Conservation (phyloP, 2,797 vertebrate genomes). For the Kryptolebias ocellatus region DNA sequence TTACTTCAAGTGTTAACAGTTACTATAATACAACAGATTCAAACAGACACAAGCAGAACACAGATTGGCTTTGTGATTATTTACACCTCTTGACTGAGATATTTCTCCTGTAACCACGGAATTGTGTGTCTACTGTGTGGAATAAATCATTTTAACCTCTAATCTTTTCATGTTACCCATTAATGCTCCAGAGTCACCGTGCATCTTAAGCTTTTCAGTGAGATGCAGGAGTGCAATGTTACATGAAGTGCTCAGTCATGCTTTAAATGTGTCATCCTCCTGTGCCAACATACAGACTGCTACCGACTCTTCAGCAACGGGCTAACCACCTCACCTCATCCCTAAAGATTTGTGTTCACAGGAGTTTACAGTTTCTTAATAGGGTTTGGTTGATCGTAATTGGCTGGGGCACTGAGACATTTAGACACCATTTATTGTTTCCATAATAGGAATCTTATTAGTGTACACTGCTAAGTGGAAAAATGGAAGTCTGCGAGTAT, state of each 20-base stretch:
- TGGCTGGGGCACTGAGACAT: slow-evolving; percentile 43
- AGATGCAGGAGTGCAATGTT: slow-evolving; percentile 62
- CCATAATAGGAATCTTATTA: slow-evolving; percentile 53
- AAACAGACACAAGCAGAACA: background rate
- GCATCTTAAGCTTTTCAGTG: slow-evolving; percentile 45
- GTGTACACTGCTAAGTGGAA: slow-evolving; percentile 30
- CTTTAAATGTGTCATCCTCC: slow-evolving; percentile 66
- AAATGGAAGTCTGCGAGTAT: slow-evolving; percentile 15
- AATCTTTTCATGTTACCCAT: slow-evolving; percentile 32
- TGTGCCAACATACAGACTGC: slow-evolving; percentile 38
- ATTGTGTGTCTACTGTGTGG: background rate
- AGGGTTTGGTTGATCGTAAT: slow-evolving; percentile 56
- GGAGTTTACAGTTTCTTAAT: slow-evolving; percentile 56
- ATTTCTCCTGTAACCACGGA: slow-evolving; percentile 3
- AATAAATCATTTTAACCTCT: slow-evolving; percentile 28
- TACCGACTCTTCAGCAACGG: slow-evolving; percentile 44
- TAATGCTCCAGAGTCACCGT: slow-evolving; percentile 33
- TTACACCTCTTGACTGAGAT: background rate
- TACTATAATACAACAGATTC: slow-evolving; percentile 2
- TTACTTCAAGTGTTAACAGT: background rate
- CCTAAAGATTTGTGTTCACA: slow-evolving; percentile 60
- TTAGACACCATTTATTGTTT: slow-evolving; percentile 53
- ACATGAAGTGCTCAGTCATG: slow-evolving; percentile 68
- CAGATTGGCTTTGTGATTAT: background rate
- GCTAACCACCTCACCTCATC: background rate